phyloP scores from a whole-genome alignment of 2,797 vertebrate genomes.

The Platalea minor region DNA sequence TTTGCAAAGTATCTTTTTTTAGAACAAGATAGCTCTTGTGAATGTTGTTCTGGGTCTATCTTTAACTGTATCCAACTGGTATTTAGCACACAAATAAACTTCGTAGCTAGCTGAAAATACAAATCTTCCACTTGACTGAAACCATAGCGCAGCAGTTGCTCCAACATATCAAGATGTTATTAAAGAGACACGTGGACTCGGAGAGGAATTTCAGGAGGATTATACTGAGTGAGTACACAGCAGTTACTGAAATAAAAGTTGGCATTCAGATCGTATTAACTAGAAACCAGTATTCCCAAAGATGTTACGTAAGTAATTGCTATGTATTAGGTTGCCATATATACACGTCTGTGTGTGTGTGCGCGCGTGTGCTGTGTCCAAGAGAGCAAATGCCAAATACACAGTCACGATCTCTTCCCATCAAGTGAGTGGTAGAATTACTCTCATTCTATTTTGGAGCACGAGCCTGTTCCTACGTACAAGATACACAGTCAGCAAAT shows the following conservation, averaged over 20 bases:
- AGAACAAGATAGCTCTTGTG: background rate
- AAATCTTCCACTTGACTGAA: conserved; percentile 60
- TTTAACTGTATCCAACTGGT: background rate
- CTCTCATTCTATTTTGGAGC: background rate
- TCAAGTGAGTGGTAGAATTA: background rate
- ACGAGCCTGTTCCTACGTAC: background rate
- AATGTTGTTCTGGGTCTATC: background rate
- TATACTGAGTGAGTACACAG: conserved; percentile 31
- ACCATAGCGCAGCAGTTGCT: conserved; percentile 52
- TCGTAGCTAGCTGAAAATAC: background rate
- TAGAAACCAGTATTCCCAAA: background rate
- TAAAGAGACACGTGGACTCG: conserved; percentile 2
- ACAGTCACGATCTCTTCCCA: background rate
- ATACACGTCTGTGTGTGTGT: background rate
- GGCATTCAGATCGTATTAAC: background rate
- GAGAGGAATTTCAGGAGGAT: conserved; percentile 29
- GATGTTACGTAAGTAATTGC: background rate
- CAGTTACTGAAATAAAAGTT: conserved; percentile 36
- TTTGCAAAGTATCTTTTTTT: background rate
- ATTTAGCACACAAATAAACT: background rate
- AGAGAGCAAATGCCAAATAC: background rate
- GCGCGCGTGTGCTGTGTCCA: background rate
- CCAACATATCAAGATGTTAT: conserved; percentile 70
- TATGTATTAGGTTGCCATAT: background rate
- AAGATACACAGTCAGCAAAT: background rate